Percentiles rank a stretch among this genome's conserved stretches.
These are phyloP conservation scores for Spondyliosoma cantharus DNA, from an alignment of 2,797 vertebrate genomes.

Conservation along the genomic window DNA sequence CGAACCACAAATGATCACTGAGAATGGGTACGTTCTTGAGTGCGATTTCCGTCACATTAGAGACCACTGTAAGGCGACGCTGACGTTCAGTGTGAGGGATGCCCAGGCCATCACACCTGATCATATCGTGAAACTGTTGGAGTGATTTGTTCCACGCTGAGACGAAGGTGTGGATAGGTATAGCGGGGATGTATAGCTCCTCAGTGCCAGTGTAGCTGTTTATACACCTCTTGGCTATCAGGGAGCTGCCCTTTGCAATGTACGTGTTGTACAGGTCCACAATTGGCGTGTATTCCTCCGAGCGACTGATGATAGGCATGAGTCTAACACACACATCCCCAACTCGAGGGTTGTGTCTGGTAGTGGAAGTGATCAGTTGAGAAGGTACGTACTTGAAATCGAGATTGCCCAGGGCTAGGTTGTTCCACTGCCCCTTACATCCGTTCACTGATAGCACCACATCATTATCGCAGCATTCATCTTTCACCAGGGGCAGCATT, in stretches of 20 bases:
- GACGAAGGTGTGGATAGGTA: no score
- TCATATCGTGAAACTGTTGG: no score
- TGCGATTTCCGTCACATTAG: neutral
- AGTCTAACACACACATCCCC: conserved; percentile 6
- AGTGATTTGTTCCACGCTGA: no score
- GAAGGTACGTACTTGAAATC: neutral
- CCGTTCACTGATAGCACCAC: no score
- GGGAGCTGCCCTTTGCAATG: neutral
- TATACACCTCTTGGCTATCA: conserved; percentile 1
- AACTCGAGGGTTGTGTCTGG: neutral
- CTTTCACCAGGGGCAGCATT: no score
- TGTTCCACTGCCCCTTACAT: neutral
- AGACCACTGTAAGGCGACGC: neutral
- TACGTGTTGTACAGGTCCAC: conserved; percentile 20
- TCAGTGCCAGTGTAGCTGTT: neutral
- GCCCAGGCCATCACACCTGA: no score
- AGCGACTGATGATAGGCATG: neutral
- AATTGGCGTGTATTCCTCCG: neutral
- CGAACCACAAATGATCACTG: conserved; percentile 13
- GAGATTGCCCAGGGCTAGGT: neutral
- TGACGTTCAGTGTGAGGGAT: no score
- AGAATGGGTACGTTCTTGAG: neutral
- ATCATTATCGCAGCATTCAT: no score
- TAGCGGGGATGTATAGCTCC: no score
- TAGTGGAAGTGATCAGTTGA: neutral